phyloP scores from a whole-genome alignment of 2,888 invertebrate genomes.

The Hirtodrosophila cameraria region DNA sequence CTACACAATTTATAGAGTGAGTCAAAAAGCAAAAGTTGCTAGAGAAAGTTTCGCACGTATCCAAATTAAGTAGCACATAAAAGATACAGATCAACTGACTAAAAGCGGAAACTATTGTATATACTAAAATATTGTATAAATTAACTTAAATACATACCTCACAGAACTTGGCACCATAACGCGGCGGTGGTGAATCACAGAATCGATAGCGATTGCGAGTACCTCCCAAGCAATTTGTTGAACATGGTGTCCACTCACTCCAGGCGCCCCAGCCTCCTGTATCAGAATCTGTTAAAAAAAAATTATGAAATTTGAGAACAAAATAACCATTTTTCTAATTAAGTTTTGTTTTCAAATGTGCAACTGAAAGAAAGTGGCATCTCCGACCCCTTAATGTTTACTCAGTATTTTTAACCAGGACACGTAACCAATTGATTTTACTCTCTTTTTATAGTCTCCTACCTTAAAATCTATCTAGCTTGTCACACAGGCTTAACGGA shows the following conservation, averaged over 20 bases:
- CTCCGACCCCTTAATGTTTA: no score
- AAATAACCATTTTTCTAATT: no score
- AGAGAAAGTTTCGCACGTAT: constrained; percentile 58
- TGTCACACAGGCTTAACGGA: no score
- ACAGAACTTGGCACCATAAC: constrained; percentile 95
- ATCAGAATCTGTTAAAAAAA: constrained; percentile 87
- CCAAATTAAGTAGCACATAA: constrained; percentile 32
- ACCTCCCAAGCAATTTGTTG: constrained; percentile 90
- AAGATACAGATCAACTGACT: not conserved
- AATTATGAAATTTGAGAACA: no score
- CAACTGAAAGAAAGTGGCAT: no score
- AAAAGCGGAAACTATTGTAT: no score
- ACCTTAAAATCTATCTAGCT: no score
- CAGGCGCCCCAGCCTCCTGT: constrained; percentile 91
- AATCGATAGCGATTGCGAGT: constrained; percentile 93
- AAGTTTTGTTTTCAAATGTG: no score
- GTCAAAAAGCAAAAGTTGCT: constrained; percentile 53
- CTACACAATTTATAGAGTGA: constrained; percentile 42
- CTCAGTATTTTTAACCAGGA: no score
- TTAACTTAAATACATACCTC: constrained; percentile 86
- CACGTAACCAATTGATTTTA: no score
- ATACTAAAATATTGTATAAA: no score
- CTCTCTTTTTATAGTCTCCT: no score
- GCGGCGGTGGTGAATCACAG: constrained; percentile 94
- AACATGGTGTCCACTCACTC: constrained; percentile 94